Percentiles rank a stretch among this genome's conserved stretches.
phyloP scores from a whole-genome alignment of 2,113 vertebrate genomes.

The Halichoerus grypus region DNA sequence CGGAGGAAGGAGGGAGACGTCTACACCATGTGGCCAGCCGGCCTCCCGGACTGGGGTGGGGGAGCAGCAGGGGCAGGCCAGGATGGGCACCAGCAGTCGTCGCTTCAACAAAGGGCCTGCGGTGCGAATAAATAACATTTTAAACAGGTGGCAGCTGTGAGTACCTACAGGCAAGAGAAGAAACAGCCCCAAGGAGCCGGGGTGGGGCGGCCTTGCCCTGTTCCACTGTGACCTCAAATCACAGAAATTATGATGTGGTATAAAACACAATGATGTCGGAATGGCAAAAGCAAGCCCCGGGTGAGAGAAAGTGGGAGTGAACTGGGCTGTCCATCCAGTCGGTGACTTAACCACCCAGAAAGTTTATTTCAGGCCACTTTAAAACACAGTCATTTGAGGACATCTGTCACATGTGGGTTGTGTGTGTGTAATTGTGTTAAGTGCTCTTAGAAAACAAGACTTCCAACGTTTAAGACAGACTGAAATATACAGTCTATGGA shows the following conservation, averaged over 20 bases:
- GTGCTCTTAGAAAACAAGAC: not conserved
- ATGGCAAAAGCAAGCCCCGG: not conserved
- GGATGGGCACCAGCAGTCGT: no score
- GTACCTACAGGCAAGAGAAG: no score
- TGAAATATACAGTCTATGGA: not conserved
- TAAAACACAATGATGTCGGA: not conserved
- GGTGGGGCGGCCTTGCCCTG: not conserved
- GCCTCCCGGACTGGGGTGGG: not conserved
- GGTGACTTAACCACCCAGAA: no score
- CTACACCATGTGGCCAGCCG: not conserved
- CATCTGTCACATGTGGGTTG: not conserved
- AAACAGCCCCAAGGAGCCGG: not conserved
- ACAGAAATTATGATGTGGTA: rapidly evolving
- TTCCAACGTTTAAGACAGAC: not conserved
- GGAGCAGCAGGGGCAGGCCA: no score
- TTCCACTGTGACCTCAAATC: not conserved
- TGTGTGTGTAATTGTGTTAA: no score
- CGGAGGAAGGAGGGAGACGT: no score
- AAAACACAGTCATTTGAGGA: not conserved
- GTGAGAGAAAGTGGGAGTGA: not conserved
- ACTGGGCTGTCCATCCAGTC: no score
- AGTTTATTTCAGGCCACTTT: not conserved
- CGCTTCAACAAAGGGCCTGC: not conserved
- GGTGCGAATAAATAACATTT: not conserved
- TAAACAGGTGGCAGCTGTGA: not conserved